Evolutionary conservation across 2,797 vertebrate species (phyloP).

Genomic region (Thunnus albacares): DNA sequence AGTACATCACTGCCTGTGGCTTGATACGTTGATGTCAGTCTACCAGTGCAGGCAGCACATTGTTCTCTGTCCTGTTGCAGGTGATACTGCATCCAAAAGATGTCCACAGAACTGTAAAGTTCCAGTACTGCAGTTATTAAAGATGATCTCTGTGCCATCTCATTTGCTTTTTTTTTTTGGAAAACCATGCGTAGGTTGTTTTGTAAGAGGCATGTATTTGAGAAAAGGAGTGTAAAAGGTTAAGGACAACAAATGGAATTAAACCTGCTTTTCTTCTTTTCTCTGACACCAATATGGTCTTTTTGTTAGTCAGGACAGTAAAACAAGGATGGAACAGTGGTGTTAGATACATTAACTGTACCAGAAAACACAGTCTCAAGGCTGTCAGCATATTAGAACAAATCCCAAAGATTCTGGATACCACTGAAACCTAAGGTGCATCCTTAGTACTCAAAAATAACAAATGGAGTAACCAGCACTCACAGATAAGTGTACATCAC

Average conservation of each 20-base stretch:
- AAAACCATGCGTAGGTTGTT: constrained; percentile 58
- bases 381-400: too few species aligned
- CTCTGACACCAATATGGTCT: constrained; percentile 23
- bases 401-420: too few species aligned
- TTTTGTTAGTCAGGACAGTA: not conserved
- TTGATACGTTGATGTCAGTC: not conserved
- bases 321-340: not conserved
- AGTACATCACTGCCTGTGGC: not conserved
- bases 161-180: constrained; percentile 46
- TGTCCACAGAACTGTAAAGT: constrained; percentile 19
- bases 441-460: too few species aligned
- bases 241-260: constrained; percentile 62
- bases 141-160: constrained; percentile 43
- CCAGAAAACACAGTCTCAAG: too few species aligned
- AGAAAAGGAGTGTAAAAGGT: constrained; percentile 60
- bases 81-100: constrained; percentile 21
- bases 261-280: constrained; percentile 68
- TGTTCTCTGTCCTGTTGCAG: constrained; percentile 13
- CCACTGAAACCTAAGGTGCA: not conserved
- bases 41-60: not conserved
- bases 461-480: too few species aligned
- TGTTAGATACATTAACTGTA: too few species aligned
- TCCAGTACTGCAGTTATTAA: constrained; percentile 31
- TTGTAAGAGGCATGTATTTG: constrained; percentile 71
- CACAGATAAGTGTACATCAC: too few species aligned